Evolutionary conservation across 2,888 invertebrate species (phyloP).

Genomic region (Drosophila greeni): DNA sequence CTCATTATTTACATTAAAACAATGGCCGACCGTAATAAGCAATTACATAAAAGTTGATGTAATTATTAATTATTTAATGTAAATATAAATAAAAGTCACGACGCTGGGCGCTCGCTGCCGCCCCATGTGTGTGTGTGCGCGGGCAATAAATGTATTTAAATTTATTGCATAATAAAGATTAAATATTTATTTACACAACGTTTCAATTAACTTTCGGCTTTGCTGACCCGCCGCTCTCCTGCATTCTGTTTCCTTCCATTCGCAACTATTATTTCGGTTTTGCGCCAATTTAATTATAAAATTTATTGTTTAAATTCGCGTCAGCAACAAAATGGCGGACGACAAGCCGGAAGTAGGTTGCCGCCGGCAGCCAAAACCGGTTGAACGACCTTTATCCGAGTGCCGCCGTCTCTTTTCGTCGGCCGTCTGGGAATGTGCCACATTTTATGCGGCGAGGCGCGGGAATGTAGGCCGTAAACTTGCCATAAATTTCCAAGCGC

Average conservation of each 20-base stretch:
- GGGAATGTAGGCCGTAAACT: slow-evolving; percentile 61
- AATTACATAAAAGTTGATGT: slow-evolving; percentile 71
- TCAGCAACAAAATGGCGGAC: slow-evolving; percentile 66
- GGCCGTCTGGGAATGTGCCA: slow-evolving; percentile 63
- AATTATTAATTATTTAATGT: slow-evolving; percentile 72
- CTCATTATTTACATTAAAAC: slow-evolving; percentile 40
- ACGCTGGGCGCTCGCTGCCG: slow-evolving; percentile 14
- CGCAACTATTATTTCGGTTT: slow-evolving; percentile 43
- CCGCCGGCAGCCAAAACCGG: slow-evolving; percentile 53
- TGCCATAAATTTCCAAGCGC: slow-evolving; percentile 64
- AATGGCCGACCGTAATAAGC: slow-evolving; percentile 59
- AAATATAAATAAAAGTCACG: slow-evolving; percentile 49
- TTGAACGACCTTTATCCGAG: slow-evolving; percentile 63
- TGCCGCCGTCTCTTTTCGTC: slow-evolving; percentile 3
- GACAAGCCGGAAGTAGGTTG: slow-evolving; percentile 62
- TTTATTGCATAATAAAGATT: slow-evolving; percentile 75
- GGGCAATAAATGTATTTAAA: slow-evolving; percentile 72
- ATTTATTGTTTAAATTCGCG: slow-evolving; percentile 69
- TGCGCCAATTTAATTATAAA: slow-evolving; percentile 71
- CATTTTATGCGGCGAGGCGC: slow-evolving; percentile 63
- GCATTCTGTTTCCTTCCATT: slow-evolving; percentile 18
- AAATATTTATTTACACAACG: slow-evolving; percentile 75
- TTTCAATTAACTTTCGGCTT: slow-evolving; percentile 74
- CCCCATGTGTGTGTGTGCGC: slow-evolving; percentile 21
- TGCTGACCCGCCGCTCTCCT: slow-evolving; percentile 30